Evolutionary conservation across 2,888 invertebrate genomes (phyloP).

Genomic region (Baccha elongata): DNA sequence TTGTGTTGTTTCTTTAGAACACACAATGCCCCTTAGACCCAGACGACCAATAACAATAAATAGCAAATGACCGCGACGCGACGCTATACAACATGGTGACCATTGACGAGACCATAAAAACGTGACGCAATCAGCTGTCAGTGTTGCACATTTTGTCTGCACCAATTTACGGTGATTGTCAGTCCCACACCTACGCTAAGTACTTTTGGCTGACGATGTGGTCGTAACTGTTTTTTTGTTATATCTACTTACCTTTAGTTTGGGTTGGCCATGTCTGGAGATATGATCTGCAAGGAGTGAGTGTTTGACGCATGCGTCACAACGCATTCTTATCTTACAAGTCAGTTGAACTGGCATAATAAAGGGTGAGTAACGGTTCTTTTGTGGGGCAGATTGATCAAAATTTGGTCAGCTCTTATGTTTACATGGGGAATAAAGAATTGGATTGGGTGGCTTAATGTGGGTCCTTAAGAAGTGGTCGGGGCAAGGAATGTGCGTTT

Average conservation of each 20-base stretch:
- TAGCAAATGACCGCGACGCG: too few relatives aligned
- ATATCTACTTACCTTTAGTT: too few relatives aligned
- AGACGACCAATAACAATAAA: background rate
- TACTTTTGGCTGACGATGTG: slow-evolving; percentile 32
- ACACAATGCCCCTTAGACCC: background rate
- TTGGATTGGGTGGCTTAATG: background rate
- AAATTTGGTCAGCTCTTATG: background rate
- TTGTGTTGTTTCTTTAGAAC: background rate
- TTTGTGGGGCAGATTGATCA: background rate
- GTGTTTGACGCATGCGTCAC: slow-evolving; percentile 56
- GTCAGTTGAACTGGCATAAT: slow-evolving; percentile 18
- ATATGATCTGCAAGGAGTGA: slow-evolving; percentile 28
- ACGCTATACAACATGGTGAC: background rate
- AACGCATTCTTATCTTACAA: slow-evolving; percentile 36
- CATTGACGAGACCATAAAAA: slow-evolving; percentile 21
- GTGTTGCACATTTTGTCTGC: slow-evolving; percentile 45
- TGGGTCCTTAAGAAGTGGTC: background rate
- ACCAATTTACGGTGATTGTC: slow-evolving; percentile 37
- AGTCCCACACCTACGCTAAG: slow-evolving; percentile 58
- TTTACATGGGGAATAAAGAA: background rate
- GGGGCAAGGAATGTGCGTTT: too few relatives aligned
- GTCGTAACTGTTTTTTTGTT: background rate
- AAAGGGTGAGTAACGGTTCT: slow-evolving; percentile 8
- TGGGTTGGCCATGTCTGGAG: slow-evolving; percentile 27
- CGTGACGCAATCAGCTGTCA: slow-evolving; percentile 55